These are phyloP conservation scores for Melanerpes aurifrons DNA, from an alignment of 2,113 vertebrate genomes.

Conservation along the genomic window DNA sequence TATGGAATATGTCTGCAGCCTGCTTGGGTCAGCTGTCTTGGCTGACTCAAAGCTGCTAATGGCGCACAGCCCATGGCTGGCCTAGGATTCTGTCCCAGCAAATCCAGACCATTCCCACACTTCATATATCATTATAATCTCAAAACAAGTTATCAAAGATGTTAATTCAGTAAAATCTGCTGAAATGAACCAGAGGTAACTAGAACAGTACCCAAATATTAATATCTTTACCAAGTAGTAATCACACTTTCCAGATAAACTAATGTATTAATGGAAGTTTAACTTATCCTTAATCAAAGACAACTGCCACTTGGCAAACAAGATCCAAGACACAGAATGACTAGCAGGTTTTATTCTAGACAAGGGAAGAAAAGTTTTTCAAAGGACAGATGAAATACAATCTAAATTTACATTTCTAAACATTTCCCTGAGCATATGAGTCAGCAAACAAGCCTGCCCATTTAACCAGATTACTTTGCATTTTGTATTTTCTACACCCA, in stretches of 20 bases:
- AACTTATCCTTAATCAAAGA: neutral
- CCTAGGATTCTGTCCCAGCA: no score
- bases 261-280: neutral
- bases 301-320: neutral
- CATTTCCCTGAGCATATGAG: neutral
- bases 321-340: neutral
- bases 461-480: neutral
- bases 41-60: no score
- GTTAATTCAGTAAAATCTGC: neutral
- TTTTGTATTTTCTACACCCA: neutral
- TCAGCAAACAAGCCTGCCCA: neutral
- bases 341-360: neutral
- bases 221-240: neutral
- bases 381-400: neutral
- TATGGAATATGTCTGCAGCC: no score
- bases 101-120: neutral
- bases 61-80: no score
- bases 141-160: neutral
- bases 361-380: neutral
- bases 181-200: neutral
- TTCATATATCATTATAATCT: neutral
- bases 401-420: neutral
- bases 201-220: neutral
- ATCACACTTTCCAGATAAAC: neutral
- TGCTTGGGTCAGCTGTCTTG: no score